Percentiles rank a stretch among this genome's conserved stretches.
Conservation (phyloP, 2,113 vertebrate species). For the Syngnathus typhle region DNA sequence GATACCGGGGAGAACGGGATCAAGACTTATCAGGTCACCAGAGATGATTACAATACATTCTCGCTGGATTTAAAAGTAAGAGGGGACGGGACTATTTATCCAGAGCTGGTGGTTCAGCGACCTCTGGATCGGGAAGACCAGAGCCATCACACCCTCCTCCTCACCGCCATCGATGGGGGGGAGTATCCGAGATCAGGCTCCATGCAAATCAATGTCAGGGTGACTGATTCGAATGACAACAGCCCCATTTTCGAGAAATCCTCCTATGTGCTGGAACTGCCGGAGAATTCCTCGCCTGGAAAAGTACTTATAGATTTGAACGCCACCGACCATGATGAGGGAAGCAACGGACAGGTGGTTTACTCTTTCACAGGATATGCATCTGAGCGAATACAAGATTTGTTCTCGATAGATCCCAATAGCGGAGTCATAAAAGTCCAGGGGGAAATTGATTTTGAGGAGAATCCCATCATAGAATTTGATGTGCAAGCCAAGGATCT, state of each 20-base stretch:
- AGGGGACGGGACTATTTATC: constrained; percentile 95
- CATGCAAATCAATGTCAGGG: constrained; percentile 92
- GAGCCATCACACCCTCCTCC: constrained; percentile 90
- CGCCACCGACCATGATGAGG: constrained; percentile 93
- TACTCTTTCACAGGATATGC: constrained; percentile 95
- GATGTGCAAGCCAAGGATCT: constrained; percentile 97
- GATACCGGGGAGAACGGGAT: constrained; percentile 92
- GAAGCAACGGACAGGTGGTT: constrained; percentile 90
- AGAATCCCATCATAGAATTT: constrained; percentile 90
- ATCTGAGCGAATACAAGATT: constrained; percentile 87
- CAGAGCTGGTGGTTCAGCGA: constrained; percentile 92
- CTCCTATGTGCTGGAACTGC: constrained; percentile 88
- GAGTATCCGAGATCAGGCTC: constrained; percentile 92
- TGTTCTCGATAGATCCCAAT: constrained; percentile 93
- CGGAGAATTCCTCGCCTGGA: constrained; percentile 85
- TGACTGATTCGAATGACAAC: constrained; percentile 98
- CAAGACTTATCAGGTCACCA: constrained; percentile 91
- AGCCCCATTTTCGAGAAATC: constrained; percentile 93
- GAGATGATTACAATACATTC: constrained; percentile 93
- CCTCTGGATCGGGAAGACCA: constrained; percentile 95
- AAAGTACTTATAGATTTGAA: constrained; percentile 91
- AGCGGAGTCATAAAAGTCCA: constrained; percentile 91
- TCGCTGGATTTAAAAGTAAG: constrained; percentile 95
- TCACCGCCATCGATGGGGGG: constrained; percentile 92
- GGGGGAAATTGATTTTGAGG: constrained; percentile 94